phyloP scores from a whole-genome alignment of 2,797 vertebrate species.

The Euphonia xanthogaster region DNA sequence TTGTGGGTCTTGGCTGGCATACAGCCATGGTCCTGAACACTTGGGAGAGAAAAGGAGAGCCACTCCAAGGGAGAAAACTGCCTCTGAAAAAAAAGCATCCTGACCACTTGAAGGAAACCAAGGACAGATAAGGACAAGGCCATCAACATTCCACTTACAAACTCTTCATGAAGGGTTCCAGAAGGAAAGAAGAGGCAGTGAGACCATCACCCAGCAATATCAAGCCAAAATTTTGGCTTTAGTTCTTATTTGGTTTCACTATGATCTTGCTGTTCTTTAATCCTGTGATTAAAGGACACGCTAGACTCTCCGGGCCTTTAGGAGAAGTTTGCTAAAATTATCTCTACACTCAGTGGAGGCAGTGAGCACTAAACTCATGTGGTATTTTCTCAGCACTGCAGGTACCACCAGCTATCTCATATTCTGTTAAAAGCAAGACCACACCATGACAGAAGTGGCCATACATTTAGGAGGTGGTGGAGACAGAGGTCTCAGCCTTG shows the following conservation, averaged over 20 bases:
- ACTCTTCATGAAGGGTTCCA: not conserved
- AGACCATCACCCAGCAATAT: not conserved
- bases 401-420: not conserved
- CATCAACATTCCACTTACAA: not conserved
- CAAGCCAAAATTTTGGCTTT: not conserved
- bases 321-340: not conserved
- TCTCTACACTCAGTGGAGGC: not conserved
- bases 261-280: not conserved
- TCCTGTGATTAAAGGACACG: not conserved
- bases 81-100: not conserved
- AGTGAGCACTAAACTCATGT: not conserved
- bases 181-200: not conserved
- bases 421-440: not conserved
- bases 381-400: not conserved
- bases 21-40: not conserved
- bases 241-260: not conserved
- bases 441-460: not conserved
- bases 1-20: not conserved
- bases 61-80: not conserved
- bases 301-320: not conserved
- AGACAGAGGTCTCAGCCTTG: not conserved
- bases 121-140: not conserved
- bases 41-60: not conserved
- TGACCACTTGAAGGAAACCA: not conserved
- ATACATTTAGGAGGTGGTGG: not conserved